Percentiles rank a stretch among this genome's conserved stretches.
These are phyloP conservation scores for Leptinotarsa texana DNA, from an alignment of 1,140 invertebrate genomes.

Conservation along the genomic window DNA sequence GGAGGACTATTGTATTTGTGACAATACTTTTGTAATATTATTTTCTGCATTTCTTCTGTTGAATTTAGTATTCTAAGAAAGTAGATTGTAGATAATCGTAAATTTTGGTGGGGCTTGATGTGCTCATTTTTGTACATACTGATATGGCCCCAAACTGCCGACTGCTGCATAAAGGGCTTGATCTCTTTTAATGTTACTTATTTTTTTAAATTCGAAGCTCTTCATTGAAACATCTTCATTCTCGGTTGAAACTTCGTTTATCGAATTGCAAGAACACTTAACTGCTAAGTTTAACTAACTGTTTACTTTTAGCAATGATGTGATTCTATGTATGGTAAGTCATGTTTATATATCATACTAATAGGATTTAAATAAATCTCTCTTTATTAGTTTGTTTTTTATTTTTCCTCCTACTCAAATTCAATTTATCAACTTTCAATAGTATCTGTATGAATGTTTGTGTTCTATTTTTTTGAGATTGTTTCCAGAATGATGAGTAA, in stretches of 20 bases:
- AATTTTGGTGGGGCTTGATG: slow-evolving; percentile 38
- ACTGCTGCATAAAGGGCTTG: slow-evolving; percentile 45
- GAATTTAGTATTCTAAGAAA: slow-evolving; percentile 30
- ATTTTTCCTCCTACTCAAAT: background rate
- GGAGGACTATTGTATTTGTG: background rate
- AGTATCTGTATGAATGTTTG: too few species aligned
- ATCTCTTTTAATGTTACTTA: slow-evolving; percentile 50
- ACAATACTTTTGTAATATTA: slow-evolving; percentile 8
- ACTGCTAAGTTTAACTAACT: slow-evolving; percentile 46
- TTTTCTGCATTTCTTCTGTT: background rate
- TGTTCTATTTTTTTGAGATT: too few species aligned
- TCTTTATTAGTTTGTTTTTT: slow-evolving; percentile 45
- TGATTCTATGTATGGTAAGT: slow-evolving; percentile 52
- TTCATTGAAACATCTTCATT: slow-evolving; percentile 9
- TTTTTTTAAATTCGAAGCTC: slow-evolving; percentile 25
- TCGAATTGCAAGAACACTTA: slow-evolving; percentile 42
- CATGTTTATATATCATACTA: slow-evolving; percentile 52
- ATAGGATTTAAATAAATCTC: slow-evolving; percentile 50
- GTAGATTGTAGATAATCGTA: slow-evolving; percentile 35
- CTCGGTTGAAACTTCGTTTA: slow-evolving; percentile 23
- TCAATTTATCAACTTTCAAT: too few species aligned
- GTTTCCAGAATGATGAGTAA: too few species aligned
- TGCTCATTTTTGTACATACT: slow-evolving; percentile 41
- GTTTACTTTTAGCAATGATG: slow-evolving; percentile 50
- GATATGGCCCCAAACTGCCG: slow-evolving; percentile 43